Evolutionary conservation across 2,888 invertebrate species (phyloP).

Genomic region (Colletes collaris): DNA sequence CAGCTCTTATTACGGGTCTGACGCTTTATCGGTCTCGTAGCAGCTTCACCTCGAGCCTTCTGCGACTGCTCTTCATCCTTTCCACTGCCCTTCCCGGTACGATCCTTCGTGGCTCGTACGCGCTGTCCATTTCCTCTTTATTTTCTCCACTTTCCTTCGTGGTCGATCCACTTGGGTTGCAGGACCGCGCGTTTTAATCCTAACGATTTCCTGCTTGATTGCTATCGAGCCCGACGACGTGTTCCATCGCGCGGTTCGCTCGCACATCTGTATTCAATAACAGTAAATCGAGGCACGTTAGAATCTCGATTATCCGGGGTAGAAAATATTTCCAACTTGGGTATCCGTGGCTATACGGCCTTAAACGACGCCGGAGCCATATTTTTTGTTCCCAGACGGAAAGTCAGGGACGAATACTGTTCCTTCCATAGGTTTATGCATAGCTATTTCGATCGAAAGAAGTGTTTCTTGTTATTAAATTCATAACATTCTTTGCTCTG

Average conservation of each 20-base stretch:
- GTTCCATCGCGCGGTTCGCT: too few relatives aligned
- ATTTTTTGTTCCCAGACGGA: too few relatives aligned
- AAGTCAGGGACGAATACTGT: too few relatives aligned
- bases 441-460: too few relatives aligned
- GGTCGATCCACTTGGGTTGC: slow-evolving; percentile 14
- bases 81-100: not conserved
- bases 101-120: not conserved
- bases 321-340: too few relatives aligned
- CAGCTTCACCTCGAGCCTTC: slow-evolving; percentile 55
- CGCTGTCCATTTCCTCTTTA: slow-evolving; percentile 15
- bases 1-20: slow-evolving; percentile 73
- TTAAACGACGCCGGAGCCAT: too few relatives aligned
- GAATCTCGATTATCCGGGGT: too few relatives aligned
- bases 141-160: slow-evolving; percentile 14
- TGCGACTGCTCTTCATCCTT: slow-evolving; percentile 29
- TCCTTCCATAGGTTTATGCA: too few relatives aligned
- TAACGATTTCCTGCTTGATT: slow-evolving; percentile 21
- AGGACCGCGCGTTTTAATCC: slow-evolving; percentile 6
- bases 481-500: too few relatives aligned
- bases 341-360: too few relatives aligned
- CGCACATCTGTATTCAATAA: not conserved
- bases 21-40: slow-evolving; percentile 69
- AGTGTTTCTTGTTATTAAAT: too few relatives aligned
- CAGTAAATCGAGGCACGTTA: too few relatives aligned
- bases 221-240: not conserved